phyloP scores from a whole-genome alignment of 2,113 vertebrate species.

The Scortum barcoo region DNA sequence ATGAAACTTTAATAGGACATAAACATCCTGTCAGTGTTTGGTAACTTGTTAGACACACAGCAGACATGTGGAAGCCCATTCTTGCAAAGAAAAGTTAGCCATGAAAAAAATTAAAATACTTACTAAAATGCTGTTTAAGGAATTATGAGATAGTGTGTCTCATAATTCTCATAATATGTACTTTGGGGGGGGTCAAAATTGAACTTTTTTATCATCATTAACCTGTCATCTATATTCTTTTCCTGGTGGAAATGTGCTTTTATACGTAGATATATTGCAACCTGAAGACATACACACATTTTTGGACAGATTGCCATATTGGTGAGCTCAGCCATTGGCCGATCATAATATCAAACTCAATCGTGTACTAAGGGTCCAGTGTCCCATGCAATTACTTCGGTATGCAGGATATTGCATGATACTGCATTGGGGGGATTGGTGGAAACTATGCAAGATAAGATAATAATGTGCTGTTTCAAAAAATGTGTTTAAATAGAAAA shows the following conservation, averaged over 20 bases:
- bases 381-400: background rate
- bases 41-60: background rate
- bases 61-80: background rate
- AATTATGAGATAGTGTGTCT: no score
- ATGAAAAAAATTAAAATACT: no score
- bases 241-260: background rate
- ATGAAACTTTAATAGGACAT: background rate
- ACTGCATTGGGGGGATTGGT: background rate
- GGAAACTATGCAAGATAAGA: background rate
- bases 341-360: background rate
- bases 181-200: no score
- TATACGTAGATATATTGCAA: no score
- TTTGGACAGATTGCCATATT: background rate
- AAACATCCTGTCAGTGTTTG: background rate
- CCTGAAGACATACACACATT: background rate
- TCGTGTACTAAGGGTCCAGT: background rate
- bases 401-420: background rate
- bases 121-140: no score
- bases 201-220: background rate
- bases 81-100: background rate
- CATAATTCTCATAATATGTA: no score
- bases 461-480: background rate
- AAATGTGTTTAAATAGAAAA: background rate
- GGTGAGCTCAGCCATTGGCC: background rate
- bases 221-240: background rate